Evolutionary conservation across 2,113 vertebrate species (phyloP), one percentile per base, ranked within the genome.

Genomic region (Phodopus roborovskii): DNA sequence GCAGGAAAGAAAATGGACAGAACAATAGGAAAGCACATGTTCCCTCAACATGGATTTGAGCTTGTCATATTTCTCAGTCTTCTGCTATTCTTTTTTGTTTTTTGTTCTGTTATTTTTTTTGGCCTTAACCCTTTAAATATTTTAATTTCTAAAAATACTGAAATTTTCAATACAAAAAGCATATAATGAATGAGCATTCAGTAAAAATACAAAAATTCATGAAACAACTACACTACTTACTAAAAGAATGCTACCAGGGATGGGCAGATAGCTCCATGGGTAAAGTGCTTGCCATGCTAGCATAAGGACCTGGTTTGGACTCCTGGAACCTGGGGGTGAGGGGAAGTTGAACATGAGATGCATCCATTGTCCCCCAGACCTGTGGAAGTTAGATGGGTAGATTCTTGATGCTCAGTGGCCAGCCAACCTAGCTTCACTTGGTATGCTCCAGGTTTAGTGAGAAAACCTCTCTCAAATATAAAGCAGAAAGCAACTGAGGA

Each of bases 131-230:
- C 78, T 92, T 92, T 56, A 28, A 3, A 16, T 39, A 78, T 39
- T 20, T 39, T 64, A 1, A 0, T 50, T 17, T 92, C 13, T 26
- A 17, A 33, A 92, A 70, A 77, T 68, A 42, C n/a, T 68, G 64
- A 71, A 83, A 50, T 33, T 53, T 62, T 79, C 5, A 28, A 64
- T 87, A 93, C 2, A 81, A 79, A 77, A 60, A 88, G 2, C 60
- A 36, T 89, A 45, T 60, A 95, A 78, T 95, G n/a, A 86, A 71
- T 68, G 62, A 39, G 64, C 0, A 15, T 48, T 74, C 50, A 91
- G 62, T 53, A 90, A 77, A 94, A 94, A 86, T 42, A 48, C 42
- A 95, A 95, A 48, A 17, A 66, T 81, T 53, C 30, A 16, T 48
- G 30, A 96, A 91, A 83, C 6, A 13, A 90, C 11, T 5, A 36